Percentiles rank a stretch among this genome's conserved stretches.
These are phyloP conservation scores for Ptychoptera contaminata DNA, from an alignment of 2,888 invertebrate species.

Conservation along the genomic window DNA sequence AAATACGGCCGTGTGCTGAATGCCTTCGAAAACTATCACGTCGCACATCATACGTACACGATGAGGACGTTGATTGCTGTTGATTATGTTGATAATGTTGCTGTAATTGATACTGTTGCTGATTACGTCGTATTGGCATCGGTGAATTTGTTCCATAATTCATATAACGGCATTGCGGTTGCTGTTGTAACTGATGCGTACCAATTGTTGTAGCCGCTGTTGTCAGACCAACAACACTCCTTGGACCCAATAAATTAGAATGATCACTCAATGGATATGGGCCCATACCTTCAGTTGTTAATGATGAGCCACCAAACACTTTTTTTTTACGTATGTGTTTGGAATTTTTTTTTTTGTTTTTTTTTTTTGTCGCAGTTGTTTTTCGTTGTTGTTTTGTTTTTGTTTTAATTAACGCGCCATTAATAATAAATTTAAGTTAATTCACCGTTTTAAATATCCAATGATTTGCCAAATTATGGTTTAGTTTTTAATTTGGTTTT, in stretches of 20 bases:
- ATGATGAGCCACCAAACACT: slow-evolving; percentile 33
- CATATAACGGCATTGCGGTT: slow-evolving; percentile 17
- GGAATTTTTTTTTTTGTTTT: slow-evolving; percentile 13
- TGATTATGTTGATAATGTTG: slow-evolving; percentile 3
- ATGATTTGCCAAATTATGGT: background rate
- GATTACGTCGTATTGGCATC: slow-evolving; percentile 29
- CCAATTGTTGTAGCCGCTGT: slow-evolving; percentile 12
- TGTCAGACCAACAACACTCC: slow-evolving; percentile 22
- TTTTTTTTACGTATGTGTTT: slow-evolving; percentile 20
- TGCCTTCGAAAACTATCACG: slow-evolving; percentile 30
- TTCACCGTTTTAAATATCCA: no score
- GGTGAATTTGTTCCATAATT: slow-evolving; percentile 32
- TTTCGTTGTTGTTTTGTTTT: slow-evolving; percentile 9
- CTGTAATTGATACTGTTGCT: slow-evolving; percentile 7
- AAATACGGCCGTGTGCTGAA: slow-evolving; percentile 32
- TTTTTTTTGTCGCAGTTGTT: slow-evolving; percentile 10
- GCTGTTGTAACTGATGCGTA: slow-evolving; percentile 1
- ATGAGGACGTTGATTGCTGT: slow-evolving; percentile 9
- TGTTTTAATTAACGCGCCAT: slow-evolving; percentile 5
- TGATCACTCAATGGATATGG: slow-evolving; percentile 31
- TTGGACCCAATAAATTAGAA: slow-evolving; percentile 30
- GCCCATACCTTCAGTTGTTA: slow-evolving; percentile 34
- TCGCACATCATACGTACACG: slow-evolving; percentile 6
- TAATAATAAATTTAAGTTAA: no score
- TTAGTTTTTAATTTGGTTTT: no score